Base-by-base conservation (phyloP, 2,797 vertebrate genomes). In the Streptopelia turtur region DNA sequence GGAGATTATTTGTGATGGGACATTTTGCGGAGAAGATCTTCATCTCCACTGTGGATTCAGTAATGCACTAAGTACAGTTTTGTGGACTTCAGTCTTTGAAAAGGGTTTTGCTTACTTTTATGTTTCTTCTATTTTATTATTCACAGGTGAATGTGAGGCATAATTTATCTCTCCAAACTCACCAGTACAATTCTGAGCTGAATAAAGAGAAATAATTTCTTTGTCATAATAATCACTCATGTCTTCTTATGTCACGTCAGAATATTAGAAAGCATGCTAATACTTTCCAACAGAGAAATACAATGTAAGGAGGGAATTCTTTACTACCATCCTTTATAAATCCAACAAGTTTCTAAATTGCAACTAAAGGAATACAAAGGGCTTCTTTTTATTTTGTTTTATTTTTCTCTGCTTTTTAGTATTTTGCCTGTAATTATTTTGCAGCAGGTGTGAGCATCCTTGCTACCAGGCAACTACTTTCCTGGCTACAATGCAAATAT, bases 401-500 rank as follows among this genome's bases (percentile, higher is more conserved):
- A 10, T 56, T 93, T 90, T 83, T 55, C 13, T 89, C 33, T 83
- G 13, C 2, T 41, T 21, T 89, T 87, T 31, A 90, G 30, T 77
- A 14, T 65, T 90, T 92, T 63, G 45, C 18, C 53, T 52, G 15
- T 79, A 84, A 60, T 83, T 78, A 63, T 82, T 91, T 91, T 95
- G 39, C 53, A 69, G 55, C 39, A 70, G 55, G 60, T 90, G 35
- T 71, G 45, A 79, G 35, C 33, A 80, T 91, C 41, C 43, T 66
- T 93, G 57, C 81, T 94, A 81, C 57, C 35, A 83, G 61, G 61
- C 77, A 94, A 83, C 35, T 84, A 16, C 65, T 72, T 75, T 43
- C n/a, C 68, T 72, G 41, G 17, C 47, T 96, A 52, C 85, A 95
- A 71, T 84, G 52, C 92, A 90, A 91, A 96, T 86, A 82, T 10